These are phyloP conservation scores for Abrostola triplasia DNA, from an alignment of 2,888 invertebrate species.

Conservation along the genomic window DNA sequence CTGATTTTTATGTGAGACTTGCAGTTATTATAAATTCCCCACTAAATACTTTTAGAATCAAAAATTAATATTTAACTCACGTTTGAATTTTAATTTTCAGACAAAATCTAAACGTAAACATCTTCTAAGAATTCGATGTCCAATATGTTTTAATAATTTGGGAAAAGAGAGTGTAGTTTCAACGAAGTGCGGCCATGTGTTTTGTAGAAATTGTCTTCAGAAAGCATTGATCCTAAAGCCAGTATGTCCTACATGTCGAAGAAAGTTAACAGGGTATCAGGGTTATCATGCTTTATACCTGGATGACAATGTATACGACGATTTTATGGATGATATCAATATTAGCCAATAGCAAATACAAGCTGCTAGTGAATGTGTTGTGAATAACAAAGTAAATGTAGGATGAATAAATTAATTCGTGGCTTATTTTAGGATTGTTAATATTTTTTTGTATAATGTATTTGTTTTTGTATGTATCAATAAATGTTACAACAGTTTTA, in stretches of 20 bases:
- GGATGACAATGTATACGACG: slow-evolving; percentile 52
- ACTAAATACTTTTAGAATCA: not conserved
- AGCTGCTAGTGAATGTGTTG: slow-evolving; percentile 3
- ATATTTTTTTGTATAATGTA: slow-evolving; percentile 33
- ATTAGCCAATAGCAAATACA: slow-evolving; percentile 21
- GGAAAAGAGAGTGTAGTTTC: slow-evolving; percentile 59
- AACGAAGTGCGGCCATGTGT: slow-evolving; percentile 70
- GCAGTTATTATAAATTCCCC: no score
- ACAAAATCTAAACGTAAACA: slow-evolving; percentile 51
- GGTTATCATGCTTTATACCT: slow-evolving; percentile 61
- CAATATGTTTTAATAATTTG: slow-evolving; percentile 66
- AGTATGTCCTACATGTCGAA: slow-evolving; percentile 65
- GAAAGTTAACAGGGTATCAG: slow-evolving; percentile 46
- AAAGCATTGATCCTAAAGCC: slow-evolving; percentile 56
- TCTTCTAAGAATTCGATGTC: slow-evolving; percentile 62
- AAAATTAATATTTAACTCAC: not conserved
- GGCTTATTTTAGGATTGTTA: slow-evolving; percentile 24
- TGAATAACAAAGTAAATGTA: slow-evolving; percentile 16
- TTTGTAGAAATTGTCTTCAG: slow-evolving; percentile 64
- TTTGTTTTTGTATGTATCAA: slow-evolving; percentile 28
- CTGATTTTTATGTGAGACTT: no score
- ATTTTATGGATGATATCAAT: slow-evolving; percentile 34
- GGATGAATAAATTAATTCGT: slow-evolving; percentile 28
- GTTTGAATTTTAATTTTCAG: slow-evolving; percentile 37
- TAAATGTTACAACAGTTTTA: slow-evolving; percentile 17